A percentile compares a stretch with the other conserved stretches of the same genome.
Evolutionary conservation across 1,140 invertebrate species (phyloP).

Genomic region (Pachyrhynchus sulphureomaculatus): DNA sequence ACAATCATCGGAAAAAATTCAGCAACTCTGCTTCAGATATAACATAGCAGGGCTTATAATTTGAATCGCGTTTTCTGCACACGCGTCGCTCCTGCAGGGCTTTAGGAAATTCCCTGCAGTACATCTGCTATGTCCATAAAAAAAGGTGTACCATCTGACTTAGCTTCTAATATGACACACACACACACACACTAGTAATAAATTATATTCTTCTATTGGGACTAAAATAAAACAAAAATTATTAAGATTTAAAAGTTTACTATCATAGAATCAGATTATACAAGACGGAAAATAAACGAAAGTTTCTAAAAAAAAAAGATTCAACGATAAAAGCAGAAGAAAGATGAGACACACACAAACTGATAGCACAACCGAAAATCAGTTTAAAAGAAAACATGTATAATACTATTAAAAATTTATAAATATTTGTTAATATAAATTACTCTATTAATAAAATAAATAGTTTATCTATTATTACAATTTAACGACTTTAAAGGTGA

Average conservation of each 20-base stretch:
- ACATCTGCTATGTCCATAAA: too few species aligned
- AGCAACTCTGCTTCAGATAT: too few species aligned
- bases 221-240: too few species aligned
- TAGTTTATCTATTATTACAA: slow-evolving; percentile 31
- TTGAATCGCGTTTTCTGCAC: too few species aligned
- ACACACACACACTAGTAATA: too few species aligned
- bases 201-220: too few species aligned
- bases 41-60: too few species aligned
- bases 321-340: background rate
- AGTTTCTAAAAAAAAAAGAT: slow-evolving; percentile 2
- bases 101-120: too few species aligned
- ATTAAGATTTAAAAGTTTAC: slow-evolving; percentile 24
- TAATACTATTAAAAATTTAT: slow-evolving; percentile 36
- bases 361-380: slow-evolving; percentile 22
- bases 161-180: too few species aligned
- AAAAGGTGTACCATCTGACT: too few species aligned
- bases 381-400: slow-evolving; percentile 21
- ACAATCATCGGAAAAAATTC: too few species aligned
- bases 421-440: slow-evolving; percentile 40
- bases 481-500: slow-evolving; percentile 17
- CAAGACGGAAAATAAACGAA: slow-evolving; percentile 10
- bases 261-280: slow-evolving; percentile 25
- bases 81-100: too few species aligned
- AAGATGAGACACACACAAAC: slow-evolving; percentile 10
- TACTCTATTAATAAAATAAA: slow-evolving; percentile 43